A percentile compares a stretch with the other conserved stretches of the same genome.
Conservation (phyloP, 2,797 vertebrate genomes). For the Pseudochirops corinnae region DNA sequence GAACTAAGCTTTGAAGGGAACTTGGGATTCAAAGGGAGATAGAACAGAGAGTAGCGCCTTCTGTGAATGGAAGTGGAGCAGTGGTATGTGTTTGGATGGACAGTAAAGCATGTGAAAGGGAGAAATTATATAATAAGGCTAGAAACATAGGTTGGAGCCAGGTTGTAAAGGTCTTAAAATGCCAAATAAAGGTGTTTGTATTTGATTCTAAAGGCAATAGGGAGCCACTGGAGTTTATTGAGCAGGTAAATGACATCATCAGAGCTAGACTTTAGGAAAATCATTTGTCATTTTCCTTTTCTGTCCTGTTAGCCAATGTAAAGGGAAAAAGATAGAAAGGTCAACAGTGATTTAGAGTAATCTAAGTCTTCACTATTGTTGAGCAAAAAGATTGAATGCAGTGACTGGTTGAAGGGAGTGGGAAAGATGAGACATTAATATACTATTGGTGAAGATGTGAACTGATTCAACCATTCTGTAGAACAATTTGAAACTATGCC, state of each 20-base stretch:
- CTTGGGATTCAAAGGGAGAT: background rate
- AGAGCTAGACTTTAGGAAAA: background rate
- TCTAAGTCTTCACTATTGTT: too few species aligned
- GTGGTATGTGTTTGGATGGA: background rate
- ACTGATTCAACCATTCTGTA: too few species aligned
- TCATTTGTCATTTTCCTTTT: too few species aligned
- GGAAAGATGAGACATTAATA: too few species aligned
- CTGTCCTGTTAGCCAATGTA: too few species aligned
- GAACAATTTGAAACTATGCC: too few species aligned
- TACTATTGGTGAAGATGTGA: too few species aligned
- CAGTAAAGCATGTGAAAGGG: background rate
- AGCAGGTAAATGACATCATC: background rate
- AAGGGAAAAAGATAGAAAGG: too few species aligned
- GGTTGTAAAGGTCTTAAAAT: background rate
- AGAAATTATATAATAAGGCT: background rate
- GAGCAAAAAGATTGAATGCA: too few species aligned
- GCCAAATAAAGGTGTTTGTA: background rate
- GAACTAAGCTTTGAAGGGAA: background rate
- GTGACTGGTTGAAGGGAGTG: too few species aligned
- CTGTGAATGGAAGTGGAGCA: background rate
- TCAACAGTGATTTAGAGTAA: too few species aligned
- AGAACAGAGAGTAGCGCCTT: background rate
- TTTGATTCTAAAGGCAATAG: background rate
- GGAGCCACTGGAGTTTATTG: background rate
- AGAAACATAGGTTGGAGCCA: background rate